Percentiles rank a stretch among this genome's conserved stretches.
phyloP scores from a whole-genome alignment of 1,140 invertebrate genomes.

The Heliconius hewitsoni region DNA sequence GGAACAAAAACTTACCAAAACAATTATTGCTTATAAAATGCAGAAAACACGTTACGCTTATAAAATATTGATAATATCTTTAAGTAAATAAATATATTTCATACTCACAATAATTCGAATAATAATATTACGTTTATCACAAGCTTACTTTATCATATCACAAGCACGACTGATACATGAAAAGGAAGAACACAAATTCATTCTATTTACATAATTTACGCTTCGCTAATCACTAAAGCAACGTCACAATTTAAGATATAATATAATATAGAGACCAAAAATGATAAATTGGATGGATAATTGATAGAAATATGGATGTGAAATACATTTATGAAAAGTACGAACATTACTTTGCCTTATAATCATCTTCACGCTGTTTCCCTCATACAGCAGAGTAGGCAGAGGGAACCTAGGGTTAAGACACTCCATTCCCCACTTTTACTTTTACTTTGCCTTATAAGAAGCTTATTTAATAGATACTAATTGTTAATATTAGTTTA shows the following conservation, averaged over 20 bases:
- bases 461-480: too few species aligned
- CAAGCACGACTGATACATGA: neutral
- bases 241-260: neutral
- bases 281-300: neutral
- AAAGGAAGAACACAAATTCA: neutral
- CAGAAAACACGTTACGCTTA: neutral
- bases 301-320: neutral
- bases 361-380: too few species aligned
- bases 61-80: neutral
- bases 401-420: too few species aligned
- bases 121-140: neutral
- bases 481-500: too few species aligned
- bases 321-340: neutral
- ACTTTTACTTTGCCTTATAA: too few species aligned
- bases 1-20: slow-evolving; percentile 10
- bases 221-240: neutral
- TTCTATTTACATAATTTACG: slow-evolving; percentile 1
- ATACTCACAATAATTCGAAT: slow-evolving; percentile 1
- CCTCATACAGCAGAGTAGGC: too few species aligned
- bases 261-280: neutral
- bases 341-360: too few species aligned
- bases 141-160: slow-evolving; percentile 13
- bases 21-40: neutral
- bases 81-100: neutral
- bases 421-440: too few species aligned